phyloP scores from a whole-genome alignment of 1,140 invertebrate genomes.

The Euschistus heros region DNA sequence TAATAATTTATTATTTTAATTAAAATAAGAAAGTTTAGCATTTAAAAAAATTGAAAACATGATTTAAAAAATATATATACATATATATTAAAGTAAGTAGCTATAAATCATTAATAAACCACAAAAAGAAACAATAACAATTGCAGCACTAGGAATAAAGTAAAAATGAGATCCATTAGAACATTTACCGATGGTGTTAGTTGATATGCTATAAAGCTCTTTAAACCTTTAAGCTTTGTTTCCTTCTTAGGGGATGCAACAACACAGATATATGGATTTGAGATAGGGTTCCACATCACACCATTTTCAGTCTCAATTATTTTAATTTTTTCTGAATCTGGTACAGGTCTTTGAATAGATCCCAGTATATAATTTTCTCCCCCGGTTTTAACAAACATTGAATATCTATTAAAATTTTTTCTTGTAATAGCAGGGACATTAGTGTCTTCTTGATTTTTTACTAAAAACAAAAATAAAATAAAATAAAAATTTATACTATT shows the following conservation, averaged over 20 bases:
- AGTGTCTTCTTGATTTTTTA: constrained; percentile 19
- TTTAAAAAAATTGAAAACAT: too few relatives aligned
- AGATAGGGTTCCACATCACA: constrained; percentile 57
- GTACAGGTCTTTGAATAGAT: constrained; percentile 54
- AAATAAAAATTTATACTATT: constrained; percentile 1
- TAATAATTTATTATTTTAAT: too few relatives aligned
- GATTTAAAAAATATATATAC: too few relatives aligned
- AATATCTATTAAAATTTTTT: constrained; percentile 80
- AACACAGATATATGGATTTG: constrained; percentile 64
- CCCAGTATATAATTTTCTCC: constrained; percentile 87
- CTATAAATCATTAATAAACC: constrained; percentile 16
- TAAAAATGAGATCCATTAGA: too few relatives aligned
- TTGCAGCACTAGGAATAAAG: too few relatives aligned
- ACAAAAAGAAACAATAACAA: too few relatives aligned
- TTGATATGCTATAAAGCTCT: constrained; percentile 95
- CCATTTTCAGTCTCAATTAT: constrained; percentile 57
- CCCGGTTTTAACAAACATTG: constrained; percentile 81
- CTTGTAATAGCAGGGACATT: constrained; percentile 43
- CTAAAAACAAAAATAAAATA: constrained; percentile 14
- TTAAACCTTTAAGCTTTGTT: constrained; percentile 91
- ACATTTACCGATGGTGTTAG: constrained; percentile 72
- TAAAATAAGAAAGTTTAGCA: too few relatives aligned
- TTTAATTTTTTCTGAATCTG: constrained; percentile 64
- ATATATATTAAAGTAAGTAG: too few relatives aligned
- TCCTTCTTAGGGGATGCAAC: constrained; percentile 94